phyloP scores from a whole-genome alignment of 2,888 invertebrate genomes.

The Platycnemis pennipes region DNA sequence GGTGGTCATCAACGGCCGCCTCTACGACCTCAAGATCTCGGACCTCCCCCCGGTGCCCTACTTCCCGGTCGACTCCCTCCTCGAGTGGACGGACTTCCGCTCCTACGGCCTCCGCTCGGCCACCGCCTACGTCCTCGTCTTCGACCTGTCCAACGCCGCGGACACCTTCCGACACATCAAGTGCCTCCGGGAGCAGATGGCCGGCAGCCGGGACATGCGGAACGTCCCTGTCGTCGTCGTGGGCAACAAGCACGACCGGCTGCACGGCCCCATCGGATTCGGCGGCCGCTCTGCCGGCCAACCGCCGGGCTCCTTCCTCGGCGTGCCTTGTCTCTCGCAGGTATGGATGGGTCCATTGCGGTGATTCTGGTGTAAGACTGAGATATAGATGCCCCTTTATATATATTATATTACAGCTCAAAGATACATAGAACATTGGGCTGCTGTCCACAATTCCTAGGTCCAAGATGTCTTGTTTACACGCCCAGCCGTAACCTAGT shows the following conservation, averaged over 20 bases:
- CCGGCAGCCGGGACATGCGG: slow-evolving; percentile 94
- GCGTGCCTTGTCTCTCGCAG: slow-evolving; percentile 17
- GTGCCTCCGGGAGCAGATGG: slow-evolving; percentile 94
- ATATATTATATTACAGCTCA: no score
- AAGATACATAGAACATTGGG: no score
- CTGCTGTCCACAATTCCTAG: no score
- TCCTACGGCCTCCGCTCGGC: slow-evolving; percentile 92
- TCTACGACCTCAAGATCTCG: slow-evolving; percentile 92
- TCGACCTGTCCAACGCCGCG: slow-evolving; percentile 92
- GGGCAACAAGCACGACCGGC: slow-evolving; percentile 93
- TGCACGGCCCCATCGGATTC: slow-evolving; percentile 17
- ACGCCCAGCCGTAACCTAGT: no score
- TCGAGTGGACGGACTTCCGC: slow-evolving; percentile 94
- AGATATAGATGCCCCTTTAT: no score
- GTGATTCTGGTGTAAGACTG: no score
- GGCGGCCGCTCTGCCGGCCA: slow-evolving; percentile 27
- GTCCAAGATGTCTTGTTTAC: no score
- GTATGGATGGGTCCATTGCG: not conserved
- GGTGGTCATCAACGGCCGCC: slow-evolving; percentile 90
- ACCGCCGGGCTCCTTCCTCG: not conserved
- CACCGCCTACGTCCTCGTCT: slow-evolving; percentile 95
- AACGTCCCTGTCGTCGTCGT: slow-evolving; percentile 94
- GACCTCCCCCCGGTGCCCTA: slow-evolving; percentile 92
- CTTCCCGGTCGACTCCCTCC: slow-evolving; percentile 95
- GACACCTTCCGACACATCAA: slow-evolving; percentile 95